These are phyloP conservation scores for Macropis europaea DNA, from an alignment of 2,888 invertebrate species.

Conservation along the genomic window DNA sequence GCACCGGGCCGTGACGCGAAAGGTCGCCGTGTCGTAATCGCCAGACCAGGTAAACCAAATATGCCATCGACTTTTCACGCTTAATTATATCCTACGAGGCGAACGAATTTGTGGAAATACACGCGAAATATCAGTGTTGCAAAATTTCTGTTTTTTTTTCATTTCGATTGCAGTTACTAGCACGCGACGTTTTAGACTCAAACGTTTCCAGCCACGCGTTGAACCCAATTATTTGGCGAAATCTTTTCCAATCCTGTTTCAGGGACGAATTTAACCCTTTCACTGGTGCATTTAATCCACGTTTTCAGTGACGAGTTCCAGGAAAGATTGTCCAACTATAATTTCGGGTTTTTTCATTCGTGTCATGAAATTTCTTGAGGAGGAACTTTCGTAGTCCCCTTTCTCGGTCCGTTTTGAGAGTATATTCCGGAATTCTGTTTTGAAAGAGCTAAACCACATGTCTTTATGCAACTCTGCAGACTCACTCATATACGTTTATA, in stretches of 20 bases:
- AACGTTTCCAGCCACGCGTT: neutral
- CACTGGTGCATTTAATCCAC: neutral
- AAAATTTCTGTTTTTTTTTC: neutral
- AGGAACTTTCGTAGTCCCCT: too few relatives aligned
- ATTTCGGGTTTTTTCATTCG: too few relatives aligned
- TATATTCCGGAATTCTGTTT: too few relatives aligned
- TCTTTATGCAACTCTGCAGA: too few relatives aligned
- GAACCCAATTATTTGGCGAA: neutral
- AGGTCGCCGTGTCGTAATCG: conserved; percentile 88
- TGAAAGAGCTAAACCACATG: too few relatives aligned
- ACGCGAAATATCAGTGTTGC: neutral
- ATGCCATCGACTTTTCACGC: neutral
- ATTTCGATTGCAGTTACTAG: neutral
- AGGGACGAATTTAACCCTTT: too few relatives aligned
- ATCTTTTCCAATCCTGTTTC: neutral
- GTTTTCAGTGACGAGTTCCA: too few relatives aligned
- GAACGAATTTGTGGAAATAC: neutral
- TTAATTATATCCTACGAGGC: neutral
- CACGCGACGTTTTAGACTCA: neutral
- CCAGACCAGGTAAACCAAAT: conserved; percentile 85
- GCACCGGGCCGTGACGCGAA: conserved; percentile 88
- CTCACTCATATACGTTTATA: too few relatives aligned
- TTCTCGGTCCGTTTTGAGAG: too few relatives aligned
- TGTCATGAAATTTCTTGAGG: too few relatives aligned
- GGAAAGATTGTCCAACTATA: too few relatives aligned